Base-by-base conservation (phyloP, 2,797 vertebrate genomes). In the Decapterus maruadsi region DNA sequence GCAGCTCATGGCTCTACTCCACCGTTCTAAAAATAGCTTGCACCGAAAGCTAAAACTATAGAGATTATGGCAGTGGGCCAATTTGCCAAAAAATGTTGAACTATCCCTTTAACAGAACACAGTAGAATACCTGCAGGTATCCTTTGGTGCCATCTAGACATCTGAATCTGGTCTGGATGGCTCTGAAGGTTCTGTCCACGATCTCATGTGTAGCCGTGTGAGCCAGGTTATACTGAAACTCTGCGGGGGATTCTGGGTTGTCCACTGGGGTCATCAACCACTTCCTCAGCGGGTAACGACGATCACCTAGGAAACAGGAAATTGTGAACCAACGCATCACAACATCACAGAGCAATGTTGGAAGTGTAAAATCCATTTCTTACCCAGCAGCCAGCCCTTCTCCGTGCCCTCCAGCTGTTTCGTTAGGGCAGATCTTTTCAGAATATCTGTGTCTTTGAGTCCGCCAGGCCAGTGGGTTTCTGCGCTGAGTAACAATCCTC, bases 201-300 rank as follows among this genome's bases (percentile, higher is more conserved):
- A 99, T 92, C 77, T 96, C 96, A 62, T 96, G 97, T 0, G 97
- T 98, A 17, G 96, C 95, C 0, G 95, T 90, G 66, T 99, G 98
- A 0, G 97, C 97, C 83, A 97, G 90, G 59, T 99, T 99, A 84
- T 98, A 99, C 9, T 91, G 95, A 75, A 97, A 95, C 42, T 98
- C 97, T 0, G 96, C 95, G 1, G 97, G 94, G 1, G 96, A 96
- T 84, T 96, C 95, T 0, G 97, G 96, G 75, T 92, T 91, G 17
- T 94, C 95, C 6, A 99, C 90, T 0, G 97, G 97, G 0, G 97
- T 98, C 97, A 99, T 96, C 84, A 99, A 38, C 98, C 98, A 99
- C 4, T 96, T 95, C 40, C 83, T 95, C 0, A 97, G 93, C 73
- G 95, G 93, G 87, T 99, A 98, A 58, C 96, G 94, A 65, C 93